These are phyloP conservation scores for Pionites leucogaster DNA, from an alignment of 2,113 vertebrate species.

Conservation along the genomic window DNA sequence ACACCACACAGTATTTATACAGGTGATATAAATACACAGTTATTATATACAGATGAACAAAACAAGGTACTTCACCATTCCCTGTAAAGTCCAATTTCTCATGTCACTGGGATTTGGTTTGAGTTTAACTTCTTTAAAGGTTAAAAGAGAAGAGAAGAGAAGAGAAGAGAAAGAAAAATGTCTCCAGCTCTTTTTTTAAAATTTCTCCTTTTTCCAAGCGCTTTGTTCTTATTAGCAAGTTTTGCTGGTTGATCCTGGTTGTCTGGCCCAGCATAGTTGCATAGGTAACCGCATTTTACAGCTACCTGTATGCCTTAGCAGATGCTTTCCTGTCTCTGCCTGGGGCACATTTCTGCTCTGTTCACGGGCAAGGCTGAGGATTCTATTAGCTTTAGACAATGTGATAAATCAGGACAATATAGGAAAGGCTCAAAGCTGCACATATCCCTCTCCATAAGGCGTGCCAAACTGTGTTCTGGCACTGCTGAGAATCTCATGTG, in stretches of 20 bases:
- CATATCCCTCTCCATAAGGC: rapidly evolving
- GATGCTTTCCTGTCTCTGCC: background rate
- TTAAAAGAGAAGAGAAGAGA: background rate
- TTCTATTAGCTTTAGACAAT: background rate
- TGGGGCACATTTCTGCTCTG: background rate
- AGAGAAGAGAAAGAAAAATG: background rate
- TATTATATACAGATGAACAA: background rate
- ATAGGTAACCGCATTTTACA: background rate
- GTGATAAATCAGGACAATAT: background rate
- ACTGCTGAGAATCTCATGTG: background rate
- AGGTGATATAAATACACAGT: background rate
- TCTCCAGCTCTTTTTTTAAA: background rate
- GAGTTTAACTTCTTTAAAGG: background rate
- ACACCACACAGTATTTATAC: background rate
- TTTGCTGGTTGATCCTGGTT: background rate
- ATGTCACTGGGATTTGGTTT: background rate
- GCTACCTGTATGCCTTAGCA: background rate
- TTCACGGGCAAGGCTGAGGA: background rate
- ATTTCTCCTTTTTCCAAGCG: background rate
- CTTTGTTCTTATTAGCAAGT: background rate
- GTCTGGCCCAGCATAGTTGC: background rate
- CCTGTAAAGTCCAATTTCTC: background rate
- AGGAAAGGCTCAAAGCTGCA: background rate
- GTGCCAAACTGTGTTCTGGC: background rate
- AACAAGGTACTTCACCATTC: background rate